Evolutionary conservation across 92 coral and sea anemone species (phyloP), one percentile per base, ranked within the genome.

Genomic region (Parazoanthus swiftii): DNA sequence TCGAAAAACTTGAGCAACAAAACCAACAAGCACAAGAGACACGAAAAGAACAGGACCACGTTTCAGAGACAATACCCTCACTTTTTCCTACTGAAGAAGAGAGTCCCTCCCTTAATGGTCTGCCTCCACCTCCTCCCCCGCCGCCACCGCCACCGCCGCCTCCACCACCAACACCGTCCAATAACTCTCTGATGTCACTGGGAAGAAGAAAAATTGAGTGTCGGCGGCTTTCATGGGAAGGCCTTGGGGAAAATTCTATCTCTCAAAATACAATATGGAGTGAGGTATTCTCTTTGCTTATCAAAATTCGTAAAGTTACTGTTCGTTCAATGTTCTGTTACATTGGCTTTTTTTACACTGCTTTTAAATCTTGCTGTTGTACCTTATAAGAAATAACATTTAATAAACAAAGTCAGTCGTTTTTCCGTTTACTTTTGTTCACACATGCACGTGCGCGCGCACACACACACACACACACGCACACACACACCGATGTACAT

Each of bases 211-310:
- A 58, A 35, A 75, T 93, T 20, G 94, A 92, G 16, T 92, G 97
- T 71, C 84, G 95, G 50, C 93, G 90, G 74, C 77, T 92, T 54
- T 90, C 92, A n/a, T 94, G 97, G 97, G 93, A 92, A 81, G 86
- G 81, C 20, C 91, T 94, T 20, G 89, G 95, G 75, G 85, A 86
- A 58, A 85, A 80, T 59, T 88, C 92, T 44, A 81, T 90, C 65
- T 68, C 81, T 26, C 63, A 74, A 59, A 90, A 88, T 68, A 92
- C 95, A 1, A 89, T 94, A 59, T 94, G 97, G 97, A 92, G 89
- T 44, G 91, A 91, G 97, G 97, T 94, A 78, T 54, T 18, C 18
- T 37, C 9, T 79, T 79, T 48, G 38, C 33, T 1, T 46, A 26
- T 3, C 9, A 25, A 15, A 5, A 18, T 26, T 10, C 23, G 5